A percentile compares a stretch with the other conserved stretches of the same genome.
Evolutionary conservation across 1,140 invertebrate genomes (phyloP).

Genomic region (Matsumurasca onukii): DNA sequence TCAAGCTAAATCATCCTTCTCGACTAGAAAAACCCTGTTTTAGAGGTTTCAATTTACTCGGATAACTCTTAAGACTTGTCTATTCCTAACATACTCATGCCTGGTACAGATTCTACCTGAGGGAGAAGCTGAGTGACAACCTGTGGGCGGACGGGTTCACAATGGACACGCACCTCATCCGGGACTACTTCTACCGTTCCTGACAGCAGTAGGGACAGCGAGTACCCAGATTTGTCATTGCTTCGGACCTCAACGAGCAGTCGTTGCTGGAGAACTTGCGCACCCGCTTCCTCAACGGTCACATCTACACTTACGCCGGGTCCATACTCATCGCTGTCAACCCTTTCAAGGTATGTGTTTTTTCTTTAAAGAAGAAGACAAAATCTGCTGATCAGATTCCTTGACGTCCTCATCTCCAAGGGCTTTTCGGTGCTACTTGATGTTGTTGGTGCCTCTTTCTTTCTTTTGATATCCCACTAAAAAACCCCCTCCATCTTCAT

Average conservation of each 20-base stretch:
- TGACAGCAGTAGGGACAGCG: constrained; percentile 87
- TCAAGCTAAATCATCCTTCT: too few species aligned
- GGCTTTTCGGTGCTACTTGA: too few species aligned
- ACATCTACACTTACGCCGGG: constrained; percentile 96
- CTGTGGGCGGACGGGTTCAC: constrained; percentile 83
- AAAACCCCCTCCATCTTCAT: too few species aligned
- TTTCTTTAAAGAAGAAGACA: background rate
- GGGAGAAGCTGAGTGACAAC: constrained; percentile 76
- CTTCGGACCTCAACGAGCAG: constrained; percentile 90
- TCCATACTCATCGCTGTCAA: constrained; percentile 94
- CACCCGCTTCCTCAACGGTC: constrained; percentile 84
- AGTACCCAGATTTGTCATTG: constrained; percentile 94
- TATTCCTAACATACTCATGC: too few species aligned
- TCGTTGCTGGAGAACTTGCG: constrained; percentile 89
- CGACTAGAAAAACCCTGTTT: too few species aligned
- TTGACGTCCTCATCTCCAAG: too few species aligned
- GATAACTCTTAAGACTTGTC: too few species aligned
- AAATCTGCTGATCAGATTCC: too few species aligned
- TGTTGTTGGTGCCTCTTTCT: too few species aligned
- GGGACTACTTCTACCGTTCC: constrained; percentile 89
- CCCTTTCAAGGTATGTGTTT: constrained; percentile 62
- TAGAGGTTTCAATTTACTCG: too few species aligned
- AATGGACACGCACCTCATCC: constrained; percentile 86
- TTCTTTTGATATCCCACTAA: too few species aligned
- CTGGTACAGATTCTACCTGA: constrained; percentile 71